Evolutionary conservation across 2,113 vertebrate genomes (phyloP).

Genomic region (Xiphorhynchus elegans): DNA sequence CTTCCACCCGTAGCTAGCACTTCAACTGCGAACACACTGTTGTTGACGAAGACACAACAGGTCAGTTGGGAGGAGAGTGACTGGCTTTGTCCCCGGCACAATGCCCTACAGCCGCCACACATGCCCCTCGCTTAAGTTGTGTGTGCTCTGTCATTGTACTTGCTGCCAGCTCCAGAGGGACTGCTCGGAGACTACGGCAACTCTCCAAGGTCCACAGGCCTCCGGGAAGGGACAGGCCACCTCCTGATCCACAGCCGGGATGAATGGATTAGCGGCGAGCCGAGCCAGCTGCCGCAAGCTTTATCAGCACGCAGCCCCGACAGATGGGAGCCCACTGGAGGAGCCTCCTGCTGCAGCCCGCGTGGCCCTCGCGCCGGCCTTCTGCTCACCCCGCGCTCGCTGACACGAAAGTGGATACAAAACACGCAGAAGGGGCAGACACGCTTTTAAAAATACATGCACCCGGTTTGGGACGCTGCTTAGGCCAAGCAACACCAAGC

Average conservation of each 20-base stretch:
- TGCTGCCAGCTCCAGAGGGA: neutral
- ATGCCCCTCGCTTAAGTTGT: neutral
- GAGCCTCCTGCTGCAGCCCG: slow-evolving; percentile 66
- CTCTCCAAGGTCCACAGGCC: slow-evolving; percentile 18
- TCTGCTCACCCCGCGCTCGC: slow-evolving; percentile 28
- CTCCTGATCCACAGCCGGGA: slow-evolving; percentile 55
- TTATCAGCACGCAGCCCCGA: slow-evolving; percentile 75
- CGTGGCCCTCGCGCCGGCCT: slow-evolving; percentile 65
- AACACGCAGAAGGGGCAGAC: neutral
- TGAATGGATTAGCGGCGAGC: slow-evolving; percentile 68
- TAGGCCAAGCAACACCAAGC: neutral
- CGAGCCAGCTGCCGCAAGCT: slow-evolving; percentile 68
- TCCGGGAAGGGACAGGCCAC: slow-evolving; percentile 43
- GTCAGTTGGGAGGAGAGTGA: neutral
- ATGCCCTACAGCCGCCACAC: neutral
- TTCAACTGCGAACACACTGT: neutral
- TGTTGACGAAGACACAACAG: neutral
- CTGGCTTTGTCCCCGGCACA: neutral
- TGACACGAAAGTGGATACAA: neutral
- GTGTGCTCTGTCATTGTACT: neutral
- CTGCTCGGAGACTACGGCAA: neutral
- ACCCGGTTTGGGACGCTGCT: fast-evolving
- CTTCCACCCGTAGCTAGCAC: neutral
- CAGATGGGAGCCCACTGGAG: slow-evolving; percentile 81
- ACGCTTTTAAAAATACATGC: fast-evolving